A percentile compares a stretch with the other conserved stretches of the same genome.
Evolutionary conservation across 2,888 invertebrate species (phyloP).

Genomic region (Drosophila austrosaltans): DNA sequence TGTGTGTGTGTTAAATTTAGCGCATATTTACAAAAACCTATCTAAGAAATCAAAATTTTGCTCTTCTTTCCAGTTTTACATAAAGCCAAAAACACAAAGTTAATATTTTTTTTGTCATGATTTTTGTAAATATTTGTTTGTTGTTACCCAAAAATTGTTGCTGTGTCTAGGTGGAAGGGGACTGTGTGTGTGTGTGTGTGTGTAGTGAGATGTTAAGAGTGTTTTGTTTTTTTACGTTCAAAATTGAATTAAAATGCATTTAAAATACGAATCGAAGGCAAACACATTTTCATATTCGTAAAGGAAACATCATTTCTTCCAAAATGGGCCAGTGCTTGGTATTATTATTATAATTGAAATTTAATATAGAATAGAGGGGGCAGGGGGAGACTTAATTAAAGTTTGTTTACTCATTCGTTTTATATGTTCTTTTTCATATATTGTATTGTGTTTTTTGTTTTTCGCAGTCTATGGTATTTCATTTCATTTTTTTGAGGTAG

Average conservation of each 20-base stretch:
- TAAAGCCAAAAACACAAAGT: slow-evolving; percentile 7
- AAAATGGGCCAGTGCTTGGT: neutral
- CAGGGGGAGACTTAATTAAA: neutral
- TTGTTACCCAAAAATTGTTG: slow-evolving; percentile 50
- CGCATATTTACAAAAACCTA: slow-evolving; percentile 84
- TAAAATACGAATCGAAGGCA: too few species aligned
- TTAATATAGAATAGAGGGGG: neutral
- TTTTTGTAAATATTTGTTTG: slow-evolving; percentile 62
- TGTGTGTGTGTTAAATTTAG: slow-evolving; percentile 68
- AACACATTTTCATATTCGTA: neutral
- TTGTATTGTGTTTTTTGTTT: slow-evolving; percentile 24
- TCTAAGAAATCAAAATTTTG: slow-evolving; percentile 69
- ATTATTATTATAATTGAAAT: neutral
- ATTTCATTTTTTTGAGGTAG: slow-evolving; percentile 82
- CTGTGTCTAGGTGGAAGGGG: slow-evolving; percentile 13
- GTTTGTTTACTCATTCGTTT: slow-evolving; percentile 21
- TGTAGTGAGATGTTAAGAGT: slow-evolving; percentile 20
- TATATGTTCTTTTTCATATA: slow-evolving; percentile 27
- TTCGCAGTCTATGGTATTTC: slow-evolving; percentile 73
- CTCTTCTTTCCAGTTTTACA: slow-evolving; percentile 21
- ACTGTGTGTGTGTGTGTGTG: neutral
- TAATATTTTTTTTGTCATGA: neutral
- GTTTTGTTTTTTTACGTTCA: neutral
- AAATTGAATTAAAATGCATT: neutral
- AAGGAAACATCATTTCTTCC: neutral